Conservation (phyloP, 2,113 vertebrate species). For the Pelobates fuscus region DNA sequence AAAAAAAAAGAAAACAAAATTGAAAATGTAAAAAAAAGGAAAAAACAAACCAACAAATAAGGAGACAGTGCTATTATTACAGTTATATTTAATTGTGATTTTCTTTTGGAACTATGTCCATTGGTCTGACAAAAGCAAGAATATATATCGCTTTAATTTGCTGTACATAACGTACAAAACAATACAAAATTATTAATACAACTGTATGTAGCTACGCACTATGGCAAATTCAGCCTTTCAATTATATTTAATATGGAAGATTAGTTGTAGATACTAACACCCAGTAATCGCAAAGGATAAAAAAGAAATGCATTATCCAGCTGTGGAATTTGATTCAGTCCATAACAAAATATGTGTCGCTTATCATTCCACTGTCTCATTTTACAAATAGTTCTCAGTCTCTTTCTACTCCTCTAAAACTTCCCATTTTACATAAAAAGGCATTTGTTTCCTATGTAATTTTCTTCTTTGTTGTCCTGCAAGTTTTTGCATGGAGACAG, state of each 20-base stretch:
- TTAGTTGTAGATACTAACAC: slow-evolving; percentile 23
- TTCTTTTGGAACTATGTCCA: no score
- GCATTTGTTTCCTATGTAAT: slow-evolving; percentile 10
- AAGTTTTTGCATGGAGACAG: slow-evolving; percentile 8
- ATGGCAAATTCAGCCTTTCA: no score
- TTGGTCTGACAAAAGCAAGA: no score
- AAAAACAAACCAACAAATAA: no score
- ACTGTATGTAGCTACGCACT: no score
- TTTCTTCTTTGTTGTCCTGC: not conserved
- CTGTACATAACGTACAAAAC: no score
- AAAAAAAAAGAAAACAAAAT: no score
- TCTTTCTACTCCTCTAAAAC: not conserved
- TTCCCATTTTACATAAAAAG: not conserved
- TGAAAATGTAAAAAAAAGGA: no score
- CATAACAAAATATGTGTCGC: slow-evolving; percentile 28
- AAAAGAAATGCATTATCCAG: slow-evolving; percentile 32
- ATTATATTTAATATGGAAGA: slow-evolving; percentile 33
- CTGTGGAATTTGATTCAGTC: slow-evolving; percentile 39
- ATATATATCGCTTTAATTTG: no score
- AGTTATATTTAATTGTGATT: no score
- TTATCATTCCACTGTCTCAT: slow-evolving; percentile 32
- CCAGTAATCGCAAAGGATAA: slow-evolving; percentile 26
- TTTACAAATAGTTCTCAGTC: slow-evolving; percentile 32
- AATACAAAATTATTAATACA: no score
- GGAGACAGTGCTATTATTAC: no score